A percentile compares a stretch with the other conserved stretches of the same genome.
phyloP scores from a whole-genome alignment of 2,888 invertebrate species.

The Lepeophtheirus nordmannii region DNA sequence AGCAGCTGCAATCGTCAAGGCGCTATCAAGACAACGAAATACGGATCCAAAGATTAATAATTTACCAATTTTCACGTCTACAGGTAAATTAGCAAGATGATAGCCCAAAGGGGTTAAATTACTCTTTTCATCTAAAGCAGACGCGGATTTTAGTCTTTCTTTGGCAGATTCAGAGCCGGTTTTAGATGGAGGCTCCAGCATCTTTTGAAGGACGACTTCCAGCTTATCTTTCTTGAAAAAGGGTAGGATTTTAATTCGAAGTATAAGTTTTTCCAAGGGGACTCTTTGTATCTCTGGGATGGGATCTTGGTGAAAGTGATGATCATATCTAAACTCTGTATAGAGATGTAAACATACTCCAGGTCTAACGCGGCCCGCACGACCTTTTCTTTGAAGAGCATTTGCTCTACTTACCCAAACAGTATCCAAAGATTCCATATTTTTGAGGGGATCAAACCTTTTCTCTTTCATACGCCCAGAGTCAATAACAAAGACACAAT shows the following conservation, averaged over 20 bases:
- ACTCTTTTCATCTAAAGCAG: conserved; percentile 57
- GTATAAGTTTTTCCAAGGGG: conserved; percentile 63
- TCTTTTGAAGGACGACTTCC: conserved; percentile 32
- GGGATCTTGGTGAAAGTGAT: conserved; percentile 54
- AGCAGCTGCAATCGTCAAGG: conserved; percentile 73
- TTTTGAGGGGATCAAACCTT: conserved; percentile 60
- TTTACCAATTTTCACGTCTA: conserved; percentile 75
- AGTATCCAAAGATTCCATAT: conserved; percentile 69
- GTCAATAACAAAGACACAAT: conserved; percentile 85
- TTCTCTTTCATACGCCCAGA: conserved; percentile 84
- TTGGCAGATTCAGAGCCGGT: conserved; percentile 53
- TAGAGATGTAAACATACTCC: conserved; percentile 76
- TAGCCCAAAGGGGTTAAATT: conserved; percentile 68
- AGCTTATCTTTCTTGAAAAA: conserved; percentile 39
- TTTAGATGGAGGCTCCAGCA: conserved; percentile 54
- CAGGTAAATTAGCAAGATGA: conserved; percentile 70
- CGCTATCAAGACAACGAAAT: conserved; percentile 78
- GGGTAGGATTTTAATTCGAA: conserved; percentile 56
- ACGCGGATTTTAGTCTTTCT: conserved; percentile 53
- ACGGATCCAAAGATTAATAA: conserved; percentile 79
- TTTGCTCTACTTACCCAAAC: conserved; percentile 84
- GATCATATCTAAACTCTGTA: conserved; percentile 43
- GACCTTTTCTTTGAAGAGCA: conserved; percentile 69
- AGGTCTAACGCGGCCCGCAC: conserved; percentile 76
- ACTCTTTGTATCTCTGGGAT: conserved; percentile 77